Evolutionary conservation across 2,797 vertebrate genomes (phyloP).

Genomic region (Otolemur crassicaudatus): DNA sequence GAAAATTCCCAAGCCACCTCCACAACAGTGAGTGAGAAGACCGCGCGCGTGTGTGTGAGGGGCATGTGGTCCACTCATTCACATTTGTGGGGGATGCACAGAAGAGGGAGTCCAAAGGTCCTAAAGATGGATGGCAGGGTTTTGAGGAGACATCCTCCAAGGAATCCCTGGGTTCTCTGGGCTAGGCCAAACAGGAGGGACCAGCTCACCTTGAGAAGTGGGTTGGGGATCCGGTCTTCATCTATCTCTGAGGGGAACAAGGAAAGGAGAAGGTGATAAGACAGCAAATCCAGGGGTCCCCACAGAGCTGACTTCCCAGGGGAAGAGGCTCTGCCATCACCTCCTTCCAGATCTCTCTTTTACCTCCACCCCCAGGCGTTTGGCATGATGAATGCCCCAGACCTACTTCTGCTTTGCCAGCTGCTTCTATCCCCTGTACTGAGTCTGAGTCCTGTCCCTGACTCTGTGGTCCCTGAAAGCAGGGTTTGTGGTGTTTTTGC

Average conservation of each 20-base stretch:
- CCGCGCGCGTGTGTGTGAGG: no score
- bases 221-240: conserved; percentile 94
- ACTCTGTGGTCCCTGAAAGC: not conserved
- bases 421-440: not conserved
- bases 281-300: not conserved
- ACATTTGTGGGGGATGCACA: no score
- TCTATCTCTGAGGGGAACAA: conserved; percentile 89
- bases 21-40: not conserved
- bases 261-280: conserved; percentile 44
- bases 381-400: not conserved
- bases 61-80: not conserved
- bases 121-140: not conserved
- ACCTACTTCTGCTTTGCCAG: not conserved
- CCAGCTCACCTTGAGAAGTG: conserved; percentile 93
- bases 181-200: not conserved
- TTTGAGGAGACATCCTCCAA: not conserved
- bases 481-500: not conserved
- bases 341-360: not conserved
- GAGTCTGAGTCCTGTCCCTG: not conserved
- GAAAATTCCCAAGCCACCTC: not conserved
- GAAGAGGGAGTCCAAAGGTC: not conserved
- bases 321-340: not conserved
- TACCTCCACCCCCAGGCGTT: not conserved
- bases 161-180: not conserved
- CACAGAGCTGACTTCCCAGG: not conserved